Percentiles rank a stretch among this genome's conserved stretches.
phyloP scores from a whole-genome alignment of 2,797 vertebrate species.

The Sparus aurata region DNA sequence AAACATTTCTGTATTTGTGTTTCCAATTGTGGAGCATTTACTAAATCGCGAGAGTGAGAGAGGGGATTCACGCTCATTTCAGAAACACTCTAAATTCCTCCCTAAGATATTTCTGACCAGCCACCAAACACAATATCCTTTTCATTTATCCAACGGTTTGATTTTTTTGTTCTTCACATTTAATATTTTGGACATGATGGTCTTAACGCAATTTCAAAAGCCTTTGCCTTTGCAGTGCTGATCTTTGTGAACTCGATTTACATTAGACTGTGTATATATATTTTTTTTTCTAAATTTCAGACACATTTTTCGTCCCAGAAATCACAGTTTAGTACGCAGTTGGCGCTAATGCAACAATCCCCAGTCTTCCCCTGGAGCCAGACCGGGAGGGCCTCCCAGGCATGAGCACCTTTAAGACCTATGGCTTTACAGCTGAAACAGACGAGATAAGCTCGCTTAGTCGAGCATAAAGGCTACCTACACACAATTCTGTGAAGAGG shows the following conservation, averaged over 20 bases:
- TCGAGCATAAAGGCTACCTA: constrained; percentile 53
- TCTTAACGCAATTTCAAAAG: too few species aligned
- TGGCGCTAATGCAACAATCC: not conserved
- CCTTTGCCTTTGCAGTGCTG: not conserved
- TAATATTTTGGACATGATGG: too few species aligned
- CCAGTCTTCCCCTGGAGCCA: not conserved
- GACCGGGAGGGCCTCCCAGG: constrained; percentile 27
- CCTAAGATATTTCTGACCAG: too few species aligned
- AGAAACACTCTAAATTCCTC: not conserved
- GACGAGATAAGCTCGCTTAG: constrained; percentile 61
- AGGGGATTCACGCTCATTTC: not conserved
- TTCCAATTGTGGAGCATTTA: not conserved
- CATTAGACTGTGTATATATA: not conserved
- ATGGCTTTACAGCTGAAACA: constrained; percentile 65
- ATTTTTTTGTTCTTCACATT: too few species aligned
- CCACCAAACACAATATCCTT: not conserved
- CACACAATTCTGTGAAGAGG: constrained; percentile 40
- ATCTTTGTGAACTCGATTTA: not conserved
- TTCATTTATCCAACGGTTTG: too few species aligned
- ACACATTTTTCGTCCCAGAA: not conserved
- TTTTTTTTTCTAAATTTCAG: not conserved
- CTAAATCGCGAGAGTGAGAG: too few species aligned
- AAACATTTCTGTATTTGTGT: too few species aligned
- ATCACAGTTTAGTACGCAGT: not conserved
- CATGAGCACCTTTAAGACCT: constrained; percentile 62